Evolutionary conservation across 2,797 vertebrate species (phyloP).

Genomic region (Hafferia zeledoni): DNA sequence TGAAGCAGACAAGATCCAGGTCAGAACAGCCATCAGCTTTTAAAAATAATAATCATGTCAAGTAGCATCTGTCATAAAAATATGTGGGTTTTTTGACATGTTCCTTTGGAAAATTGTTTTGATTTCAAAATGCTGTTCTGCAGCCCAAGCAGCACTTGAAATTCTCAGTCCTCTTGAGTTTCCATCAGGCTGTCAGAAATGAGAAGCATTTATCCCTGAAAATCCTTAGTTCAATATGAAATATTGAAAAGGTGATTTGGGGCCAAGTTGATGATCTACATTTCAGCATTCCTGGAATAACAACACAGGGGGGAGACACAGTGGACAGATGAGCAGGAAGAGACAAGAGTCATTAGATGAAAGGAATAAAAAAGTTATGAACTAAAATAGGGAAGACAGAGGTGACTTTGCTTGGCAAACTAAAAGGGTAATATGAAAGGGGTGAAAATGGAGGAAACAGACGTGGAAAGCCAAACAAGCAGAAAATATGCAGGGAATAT

Average conservation of each 20-base stretch:
- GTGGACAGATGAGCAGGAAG: not conserved
- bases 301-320: not conserved
- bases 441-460: not conserved
- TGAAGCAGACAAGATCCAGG: not conserved
- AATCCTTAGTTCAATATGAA: not conserved
- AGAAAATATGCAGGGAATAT: not conserved
- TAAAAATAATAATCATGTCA: not conserved
- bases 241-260: constrained; percentile 2
- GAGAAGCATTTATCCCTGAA: not conserved
- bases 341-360: not conserved
- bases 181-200: constrained; percentile 17
- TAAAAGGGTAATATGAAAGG: not conserved
- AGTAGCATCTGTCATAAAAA: not conserved
- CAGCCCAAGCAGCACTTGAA: not conserved
- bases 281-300: not conserved
- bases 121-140: not conserved
- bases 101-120: not conserved
- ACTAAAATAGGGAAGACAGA: not conserved
- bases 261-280: not conserved
- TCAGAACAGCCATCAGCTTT: not conserved
- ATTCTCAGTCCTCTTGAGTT: not conserved
- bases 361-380: not conserved
- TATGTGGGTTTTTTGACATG: not conserved
- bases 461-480: not conserved
- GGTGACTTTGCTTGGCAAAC: not conserved